Conservation (phyloP, 2,113 vertebrate genomes). For the Nyctibius bracteatus region DNA sequence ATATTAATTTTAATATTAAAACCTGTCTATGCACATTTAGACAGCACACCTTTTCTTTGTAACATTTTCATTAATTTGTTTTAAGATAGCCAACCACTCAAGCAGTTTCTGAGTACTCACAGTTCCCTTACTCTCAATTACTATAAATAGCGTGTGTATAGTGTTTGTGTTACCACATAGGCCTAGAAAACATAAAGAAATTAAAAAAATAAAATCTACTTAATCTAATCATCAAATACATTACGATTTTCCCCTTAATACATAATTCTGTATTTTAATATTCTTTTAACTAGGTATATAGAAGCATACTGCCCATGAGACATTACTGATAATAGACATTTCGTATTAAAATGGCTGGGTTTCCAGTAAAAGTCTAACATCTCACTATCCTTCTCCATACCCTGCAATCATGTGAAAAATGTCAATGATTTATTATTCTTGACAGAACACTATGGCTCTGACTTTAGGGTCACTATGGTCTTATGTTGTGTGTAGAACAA, state of each 20-base stretch:
- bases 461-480: slow-evolving; percentile 56
- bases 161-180: background rate
- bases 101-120: background rate
- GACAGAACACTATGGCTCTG: slow-evolving; percentile 6
- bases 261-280: background rate
- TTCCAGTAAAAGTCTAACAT: background rate
- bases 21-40: background rate
- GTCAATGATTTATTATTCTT: background rate
- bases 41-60: background rate
- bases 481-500: background rate
- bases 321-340: background rate
- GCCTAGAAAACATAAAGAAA: background rate
- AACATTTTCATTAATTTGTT: background rate
- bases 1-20: background rate
- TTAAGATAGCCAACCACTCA: background rate
- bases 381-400: background rate
- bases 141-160: background rate
- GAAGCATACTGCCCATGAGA: background rate
- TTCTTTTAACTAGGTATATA: background rate
- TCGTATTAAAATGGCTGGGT: background rate
- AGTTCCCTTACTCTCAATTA: background rate
- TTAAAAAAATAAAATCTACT: background rate
- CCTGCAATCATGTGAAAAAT: background rate
- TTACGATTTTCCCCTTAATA: background rate
- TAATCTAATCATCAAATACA: background rate